Evolutionary conservation across 2,113 vertebrate genomes (phyloP).

Genomic region (Lycocorax pyrrhopterus): DNA sequence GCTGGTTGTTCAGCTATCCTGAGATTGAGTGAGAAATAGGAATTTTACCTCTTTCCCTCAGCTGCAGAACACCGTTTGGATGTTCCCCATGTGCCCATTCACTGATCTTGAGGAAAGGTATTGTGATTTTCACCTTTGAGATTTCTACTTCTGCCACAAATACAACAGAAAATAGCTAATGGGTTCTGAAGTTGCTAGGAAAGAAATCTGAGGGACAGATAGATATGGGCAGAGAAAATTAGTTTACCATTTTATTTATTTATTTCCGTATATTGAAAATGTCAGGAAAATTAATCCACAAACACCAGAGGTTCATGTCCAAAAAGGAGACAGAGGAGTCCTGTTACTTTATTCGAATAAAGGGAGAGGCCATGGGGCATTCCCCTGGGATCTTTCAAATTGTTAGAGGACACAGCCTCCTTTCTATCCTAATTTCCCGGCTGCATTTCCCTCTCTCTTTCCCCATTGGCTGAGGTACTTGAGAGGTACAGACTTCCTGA

Average conservation of each 20-base stretch:
- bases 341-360: no score
- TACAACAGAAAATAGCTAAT: fast-evolving
- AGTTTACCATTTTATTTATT: background rate
- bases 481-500: no score
- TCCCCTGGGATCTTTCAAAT: no score
- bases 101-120: background rate
- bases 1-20: background rate
- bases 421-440: no score
- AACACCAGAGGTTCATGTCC: no score
- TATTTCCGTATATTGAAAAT: background rate
- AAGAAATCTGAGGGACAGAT: background rate
- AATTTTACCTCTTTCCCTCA: background rate
- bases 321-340: no score
- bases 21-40: background rate
- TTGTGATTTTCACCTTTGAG: background rate
- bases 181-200: background rate
- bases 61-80: background rate
- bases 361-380: no score
- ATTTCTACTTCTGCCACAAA: background rate
- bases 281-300: no score
- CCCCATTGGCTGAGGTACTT: no score
- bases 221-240: background rate
- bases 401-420: no score
- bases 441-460: no score
- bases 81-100: background rate